Evolutionary conservation across 37 sponge, comb jelly and placozoan species (phyloP).

Genomic region (Oscarella lobularis): DNA sequence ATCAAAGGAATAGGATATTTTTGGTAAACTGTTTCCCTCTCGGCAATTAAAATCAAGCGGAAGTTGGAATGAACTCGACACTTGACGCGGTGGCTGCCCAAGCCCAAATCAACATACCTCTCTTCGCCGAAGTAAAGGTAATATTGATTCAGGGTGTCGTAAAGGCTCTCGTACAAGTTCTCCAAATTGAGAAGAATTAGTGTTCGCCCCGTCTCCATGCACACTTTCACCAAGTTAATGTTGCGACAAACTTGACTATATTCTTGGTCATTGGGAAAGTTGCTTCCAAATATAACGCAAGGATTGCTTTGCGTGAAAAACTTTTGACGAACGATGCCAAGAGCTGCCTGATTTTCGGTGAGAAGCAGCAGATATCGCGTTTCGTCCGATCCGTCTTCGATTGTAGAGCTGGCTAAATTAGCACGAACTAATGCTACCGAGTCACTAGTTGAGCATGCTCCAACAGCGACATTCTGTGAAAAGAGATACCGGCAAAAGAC

Average conservation of each 20-base stretch:
- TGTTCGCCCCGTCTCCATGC: constrained; percentile 81
- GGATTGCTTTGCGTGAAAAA: not conserved
- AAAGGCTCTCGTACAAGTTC: constrained; percentile 89
- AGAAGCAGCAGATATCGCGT: not conserved
- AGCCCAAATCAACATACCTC: constrained; percentile 39
- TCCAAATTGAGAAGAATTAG: constrained; percentile 84
- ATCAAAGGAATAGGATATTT: constrained; percentile 50
- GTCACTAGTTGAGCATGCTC: too few species aligned
- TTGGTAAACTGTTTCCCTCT: constrained; percentile 22
- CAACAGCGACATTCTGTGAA: not conserved
- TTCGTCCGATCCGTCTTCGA: not conserved
- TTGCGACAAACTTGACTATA: constrained; percentile 47
- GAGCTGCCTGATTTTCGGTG: not conserved
- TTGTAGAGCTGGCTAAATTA: too few species aligned
- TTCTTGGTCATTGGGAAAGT: not conserved
- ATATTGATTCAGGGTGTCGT: constrained; percentile 85
- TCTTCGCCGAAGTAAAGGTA: constrained; percentile 21
- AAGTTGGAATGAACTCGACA: constrained; percentile 35
- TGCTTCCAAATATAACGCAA: not conserved
- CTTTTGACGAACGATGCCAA: not conserved
- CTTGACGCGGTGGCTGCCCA: constrained; percentile 27
- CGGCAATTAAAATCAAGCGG: constrained; percentile 31
- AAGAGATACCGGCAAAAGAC: not conserved
- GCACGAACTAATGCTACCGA: not conserved
- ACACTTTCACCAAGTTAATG: constrained; percentile 87